Conservation (phyloP, 2,113 vertebrate genomes). For the Balaenoptera acutorostrata region DNA sequence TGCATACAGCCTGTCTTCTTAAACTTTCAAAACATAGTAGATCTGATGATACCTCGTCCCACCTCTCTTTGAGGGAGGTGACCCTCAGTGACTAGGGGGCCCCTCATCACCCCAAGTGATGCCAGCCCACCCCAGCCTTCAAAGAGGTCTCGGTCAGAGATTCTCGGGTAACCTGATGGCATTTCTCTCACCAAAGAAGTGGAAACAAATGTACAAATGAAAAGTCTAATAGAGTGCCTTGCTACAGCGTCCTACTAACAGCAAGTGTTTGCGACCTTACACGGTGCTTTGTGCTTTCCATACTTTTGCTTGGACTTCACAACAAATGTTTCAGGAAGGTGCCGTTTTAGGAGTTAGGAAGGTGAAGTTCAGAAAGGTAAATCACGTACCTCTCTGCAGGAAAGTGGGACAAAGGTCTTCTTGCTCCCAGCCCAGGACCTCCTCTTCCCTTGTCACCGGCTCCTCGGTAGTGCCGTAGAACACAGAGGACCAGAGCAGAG, state of each 20-base stretch:
- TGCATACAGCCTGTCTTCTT: not conserved
- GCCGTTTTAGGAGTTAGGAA: not conserved
- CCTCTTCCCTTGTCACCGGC: not conserved
- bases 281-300: not conserved
- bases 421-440: not conserved
- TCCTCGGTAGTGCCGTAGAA: not conserved
- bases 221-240: not conserved
- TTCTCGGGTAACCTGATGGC: not conserved
- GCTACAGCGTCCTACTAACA: fast-evolving
- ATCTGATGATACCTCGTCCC: not conserved
- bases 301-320: too few relatives aligned
- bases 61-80: not conserved
- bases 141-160: not conserved
- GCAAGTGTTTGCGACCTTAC: not conserved
- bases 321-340: not conserved
- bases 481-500: not conserved
- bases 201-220: not conserved
- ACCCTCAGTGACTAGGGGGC: not conserved
- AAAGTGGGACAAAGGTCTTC: not conserved
- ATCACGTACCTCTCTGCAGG: not conserved
- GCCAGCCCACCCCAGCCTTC: not conserved
- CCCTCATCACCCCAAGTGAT: not conserved
- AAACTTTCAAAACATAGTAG: not conserved
- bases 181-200: not conserved
- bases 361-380: not conserved